Evolutionary conservation across 2,888 invertebrate species (phyloP).

Genomic region (Imbricaverruca yamaguchii): DNA sequence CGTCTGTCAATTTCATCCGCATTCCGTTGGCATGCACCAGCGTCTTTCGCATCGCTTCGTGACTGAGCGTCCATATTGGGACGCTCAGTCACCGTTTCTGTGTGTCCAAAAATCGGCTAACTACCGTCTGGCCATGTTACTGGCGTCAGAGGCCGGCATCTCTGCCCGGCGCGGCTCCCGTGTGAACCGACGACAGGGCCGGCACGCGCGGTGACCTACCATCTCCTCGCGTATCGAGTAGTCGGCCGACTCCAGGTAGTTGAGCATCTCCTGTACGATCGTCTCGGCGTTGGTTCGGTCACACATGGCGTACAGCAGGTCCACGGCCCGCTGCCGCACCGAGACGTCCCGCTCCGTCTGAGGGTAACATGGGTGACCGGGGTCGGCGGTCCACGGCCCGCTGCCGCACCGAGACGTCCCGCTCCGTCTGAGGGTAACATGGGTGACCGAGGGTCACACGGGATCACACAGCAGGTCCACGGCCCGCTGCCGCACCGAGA

Average conservation of each 20-base stretch:
- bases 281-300: conserved; percentile 98
- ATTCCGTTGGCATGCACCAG: too few relatives aligned
- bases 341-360: conserved; percentile 96
- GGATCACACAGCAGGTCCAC: conserved; percentile 74
- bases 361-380: not conserved
- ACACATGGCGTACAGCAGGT: conserved; percentile 98
- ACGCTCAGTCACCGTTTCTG: too few relatives aligned
- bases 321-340: conserved; percentile 95
- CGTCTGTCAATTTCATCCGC: too few relatives aligned
- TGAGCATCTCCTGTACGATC: conserved; percentile 99
- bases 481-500: conserved; percentile 94
- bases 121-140: too few relatives aligned
- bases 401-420: conserved; percentile 95
- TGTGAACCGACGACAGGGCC: too few relatives aligned
- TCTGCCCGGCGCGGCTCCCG: too few relatives aligned
- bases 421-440: conserved; percentile 63
- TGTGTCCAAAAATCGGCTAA: too few relatives aligned
- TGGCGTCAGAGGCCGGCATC: too few relatives aligned
- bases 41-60: too few relatives aligned
- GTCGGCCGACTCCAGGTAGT: conserved; percentile 97
- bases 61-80: too few relatives aligned
- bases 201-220: conserved; percentile 48
- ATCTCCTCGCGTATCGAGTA: conserved; percentile 99
- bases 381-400: conserved; percentile 75
- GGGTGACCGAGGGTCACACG: too few relatives aligned